Percentiles rank a stretch among this genome's conserved stretches.
Conservation (phyloP, 2,888 invertebrate genomes). For the Suillia variegata region DNA sequence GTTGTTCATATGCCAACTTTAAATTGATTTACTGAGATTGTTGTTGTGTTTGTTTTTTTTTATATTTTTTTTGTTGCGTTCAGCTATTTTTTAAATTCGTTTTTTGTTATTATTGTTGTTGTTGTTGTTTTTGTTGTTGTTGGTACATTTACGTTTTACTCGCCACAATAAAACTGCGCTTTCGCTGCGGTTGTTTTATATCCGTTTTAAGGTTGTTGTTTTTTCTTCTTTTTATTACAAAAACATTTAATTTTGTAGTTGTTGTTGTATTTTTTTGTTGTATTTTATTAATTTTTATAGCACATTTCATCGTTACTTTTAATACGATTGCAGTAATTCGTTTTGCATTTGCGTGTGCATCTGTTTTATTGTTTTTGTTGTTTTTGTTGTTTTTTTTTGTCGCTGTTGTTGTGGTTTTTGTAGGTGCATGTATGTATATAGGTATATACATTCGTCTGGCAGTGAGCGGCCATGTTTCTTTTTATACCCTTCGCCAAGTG, state of each 20-base stretch:
- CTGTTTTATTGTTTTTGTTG: background rate
- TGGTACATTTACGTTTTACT: too few relatives aligned
- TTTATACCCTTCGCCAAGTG: too few relatives aligned
- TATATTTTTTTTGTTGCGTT: background rate
- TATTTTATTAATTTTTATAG: too few relatives aligned
- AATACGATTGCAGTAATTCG: background rate
- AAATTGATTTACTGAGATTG: conserved; percentile 6
- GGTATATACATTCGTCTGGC: too few relatives aligned
- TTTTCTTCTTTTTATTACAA: too few relatives aligned
- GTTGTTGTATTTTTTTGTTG: too few relatives aligned
- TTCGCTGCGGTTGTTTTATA: too few relatives aligned
- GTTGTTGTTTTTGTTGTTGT: background rate
- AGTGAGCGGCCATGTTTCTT: too few relatives aligned
- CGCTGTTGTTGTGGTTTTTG: background rate
- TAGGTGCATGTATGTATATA: background rate
- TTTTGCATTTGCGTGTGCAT: background rate
- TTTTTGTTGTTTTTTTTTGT: background rate
- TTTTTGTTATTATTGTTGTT: background rate
- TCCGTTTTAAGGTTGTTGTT: too few relatives aligned
- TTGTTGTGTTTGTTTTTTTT: background rate
- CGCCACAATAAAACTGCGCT: too few relatives aligned
- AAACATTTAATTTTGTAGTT: too few relatives aligned
- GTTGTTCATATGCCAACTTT: conserved; percentile 6
- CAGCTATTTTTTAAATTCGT: too few relatives aligned
- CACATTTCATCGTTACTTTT: background rate